Percentiles rank a stretch among this genome's conserved stretches.
Conservation (phyloP, 2,113 vertebrate genomes). For the Ploceus nigricollis region DNA sequence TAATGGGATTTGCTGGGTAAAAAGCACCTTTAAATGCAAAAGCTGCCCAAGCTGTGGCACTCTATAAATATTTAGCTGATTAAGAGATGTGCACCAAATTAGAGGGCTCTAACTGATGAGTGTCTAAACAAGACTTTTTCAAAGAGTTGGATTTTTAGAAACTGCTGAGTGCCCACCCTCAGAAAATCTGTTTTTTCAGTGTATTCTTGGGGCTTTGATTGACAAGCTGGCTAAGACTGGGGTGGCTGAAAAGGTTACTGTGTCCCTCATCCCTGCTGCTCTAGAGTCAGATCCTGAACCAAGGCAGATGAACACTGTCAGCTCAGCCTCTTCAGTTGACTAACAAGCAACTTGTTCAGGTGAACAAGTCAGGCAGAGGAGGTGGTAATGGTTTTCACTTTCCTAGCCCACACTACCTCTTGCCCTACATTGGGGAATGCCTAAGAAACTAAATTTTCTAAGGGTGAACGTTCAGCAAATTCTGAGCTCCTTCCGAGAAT, state of each 20-base stretch:
- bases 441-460: background rate
- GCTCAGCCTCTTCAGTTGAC: background rate
- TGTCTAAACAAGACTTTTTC: background rate
- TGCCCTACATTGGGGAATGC: background rate
- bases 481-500: background rate
- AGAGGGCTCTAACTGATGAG: background rate
- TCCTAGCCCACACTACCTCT: background rate
- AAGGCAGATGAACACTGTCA: background rate
- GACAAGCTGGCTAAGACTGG: constrained; percentile 29
- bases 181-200: constrained; percentile 44
- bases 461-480: background rate
- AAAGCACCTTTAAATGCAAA: background rate
- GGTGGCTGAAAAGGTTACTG: background rate
- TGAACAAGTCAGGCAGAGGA: background rate
- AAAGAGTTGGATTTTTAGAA: background rate
- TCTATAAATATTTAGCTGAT: background rate
- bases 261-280: constrained; percentile 20
- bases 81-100: background rate
- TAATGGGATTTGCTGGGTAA: background rate
- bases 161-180: background rate
- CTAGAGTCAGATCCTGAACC: background rate
- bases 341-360: background rate
- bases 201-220: constrained; percentile 50
- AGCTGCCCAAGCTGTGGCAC: background rate
- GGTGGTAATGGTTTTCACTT: background rate